These are phyloP conservation scores for Sylvilagus bachmani DNA, from an alignment of 2,113 vertebrate genomes.

Conservation along the genomic window DNA sequence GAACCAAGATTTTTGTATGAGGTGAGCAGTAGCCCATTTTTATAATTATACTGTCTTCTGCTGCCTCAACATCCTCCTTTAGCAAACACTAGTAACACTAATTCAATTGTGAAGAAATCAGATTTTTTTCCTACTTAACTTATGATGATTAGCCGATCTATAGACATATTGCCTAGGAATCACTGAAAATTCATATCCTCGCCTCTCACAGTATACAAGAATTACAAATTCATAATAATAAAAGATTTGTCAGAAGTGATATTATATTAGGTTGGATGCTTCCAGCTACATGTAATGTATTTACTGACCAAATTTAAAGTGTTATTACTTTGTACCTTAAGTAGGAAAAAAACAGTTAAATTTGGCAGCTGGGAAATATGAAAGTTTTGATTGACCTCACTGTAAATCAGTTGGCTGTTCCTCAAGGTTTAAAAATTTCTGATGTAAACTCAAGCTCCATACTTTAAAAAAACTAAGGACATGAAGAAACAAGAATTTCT, in stretches of 20 bases:
- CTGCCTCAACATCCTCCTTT: background rate
- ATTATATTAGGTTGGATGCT: conserved; percentile 10
- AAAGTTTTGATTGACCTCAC: background rate
- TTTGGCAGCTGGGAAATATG: background rate
- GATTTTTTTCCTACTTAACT: background rate
- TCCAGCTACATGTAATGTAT: background rate
- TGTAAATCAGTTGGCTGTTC: background rate
- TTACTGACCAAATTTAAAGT: background rate
- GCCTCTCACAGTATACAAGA: background rate
- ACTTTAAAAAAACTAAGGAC: background rate
- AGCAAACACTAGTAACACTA: background rate
- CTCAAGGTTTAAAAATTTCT: conserved; percentile 21
- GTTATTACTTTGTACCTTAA: background rate
- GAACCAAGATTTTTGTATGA: background rate
- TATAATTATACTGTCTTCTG: background rate
- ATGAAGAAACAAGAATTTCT: background rate
- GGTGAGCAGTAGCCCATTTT: background rate
- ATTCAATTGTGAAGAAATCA: background rate
- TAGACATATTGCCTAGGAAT: background rate
- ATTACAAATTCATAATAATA: background rate
- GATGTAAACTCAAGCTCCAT: background rate
- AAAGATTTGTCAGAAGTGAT: background rate
- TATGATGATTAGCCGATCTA: background rate
- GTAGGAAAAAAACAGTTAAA: background rate
- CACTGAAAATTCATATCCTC: background rate